These are phyloP conservation scores for Temnothorax rugatulus DNA, from an alignment of 2,888 invertebrate species.

Conservation along the genomic window DNA sequence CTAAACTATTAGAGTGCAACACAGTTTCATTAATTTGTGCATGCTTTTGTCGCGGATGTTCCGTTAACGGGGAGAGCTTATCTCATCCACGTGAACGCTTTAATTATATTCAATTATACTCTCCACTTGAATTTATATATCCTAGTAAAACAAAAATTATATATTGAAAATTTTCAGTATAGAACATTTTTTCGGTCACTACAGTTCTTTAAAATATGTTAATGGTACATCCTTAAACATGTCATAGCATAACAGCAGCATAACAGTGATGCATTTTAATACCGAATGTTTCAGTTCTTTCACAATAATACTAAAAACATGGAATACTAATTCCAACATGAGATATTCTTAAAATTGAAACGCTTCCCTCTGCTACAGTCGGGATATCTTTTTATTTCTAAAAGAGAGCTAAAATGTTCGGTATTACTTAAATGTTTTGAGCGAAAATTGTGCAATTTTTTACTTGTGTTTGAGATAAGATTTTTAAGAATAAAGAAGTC, in stretches of 20 bases:
- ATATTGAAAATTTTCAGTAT: neutral
- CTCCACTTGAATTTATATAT: neutral
- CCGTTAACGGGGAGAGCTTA: neutral
- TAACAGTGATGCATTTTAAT: slow-evolving; percentile 18
- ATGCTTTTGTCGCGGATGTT: slow-evolving; percentile 26
- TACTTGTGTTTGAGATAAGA: neutral
- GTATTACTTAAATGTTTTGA: slow-evolving; percentile 13
- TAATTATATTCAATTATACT: neutral
- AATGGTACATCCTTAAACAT: neutral
- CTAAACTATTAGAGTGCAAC: neutral
- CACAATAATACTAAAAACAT: neutral
- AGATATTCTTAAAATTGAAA: neutral
- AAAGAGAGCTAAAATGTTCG: neutral
- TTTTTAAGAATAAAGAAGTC: neutral
- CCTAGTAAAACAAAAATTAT: neutral
- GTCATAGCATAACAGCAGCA: neutral
- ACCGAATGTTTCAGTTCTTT: neutral
- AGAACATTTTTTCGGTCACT: neutral
- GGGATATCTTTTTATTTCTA: slow-evolving; percentile 1
- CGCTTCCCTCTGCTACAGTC: neutral
- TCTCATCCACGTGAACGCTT: neutral
- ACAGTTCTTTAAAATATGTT: neutral
- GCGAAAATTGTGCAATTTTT: neutral
- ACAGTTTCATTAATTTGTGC: slow-evolving; percentile 14
- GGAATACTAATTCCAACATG: neutral